Conservation (phyloP, 2,888 invertebrate genomes). For the Danaus chrysippus region DNA sequence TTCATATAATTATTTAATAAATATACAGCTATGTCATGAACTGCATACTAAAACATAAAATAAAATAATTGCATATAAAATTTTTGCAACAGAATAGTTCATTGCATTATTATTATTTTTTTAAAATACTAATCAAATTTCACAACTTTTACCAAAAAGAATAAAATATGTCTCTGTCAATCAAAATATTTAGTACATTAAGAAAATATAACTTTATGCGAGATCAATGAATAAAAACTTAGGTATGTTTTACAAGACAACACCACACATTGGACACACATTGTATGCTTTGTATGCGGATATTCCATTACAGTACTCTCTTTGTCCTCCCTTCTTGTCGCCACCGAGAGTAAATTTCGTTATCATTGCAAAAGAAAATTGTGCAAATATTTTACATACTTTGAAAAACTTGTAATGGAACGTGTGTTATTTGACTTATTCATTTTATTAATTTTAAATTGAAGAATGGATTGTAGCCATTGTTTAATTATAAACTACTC, state of each 20-base stretch:
- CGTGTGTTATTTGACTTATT: neutral
- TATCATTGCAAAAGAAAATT: slow-evolving; percentile 16
- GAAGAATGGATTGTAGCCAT: neutral
- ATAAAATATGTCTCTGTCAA: too few species aligned
- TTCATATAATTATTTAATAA: too few species aligned
- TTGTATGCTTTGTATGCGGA: slow-evolving; percentile 20
- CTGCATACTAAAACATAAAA: too few species aligned
- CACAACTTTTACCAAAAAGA: too few species aligned
- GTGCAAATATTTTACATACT: slow-evolving; percentile 13
- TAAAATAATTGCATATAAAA: too few species aligned
- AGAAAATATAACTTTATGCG: neutral
- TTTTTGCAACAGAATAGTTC: too few species aligned
- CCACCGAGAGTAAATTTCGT: slow-evolving; percentile 19
- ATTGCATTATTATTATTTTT: too few species aligned
- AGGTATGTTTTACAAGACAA: neutral
- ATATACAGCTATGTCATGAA: too few species aligned
- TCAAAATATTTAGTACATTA: neutral
- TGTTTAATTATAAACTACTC: too few species aligned
- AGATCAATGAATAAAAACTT: neutral
- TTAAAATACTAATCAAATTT: too few species aligned
- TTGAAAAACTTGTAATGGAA: slow-evolving; percentile 11
- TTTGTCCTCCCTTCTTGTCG: slow-evolving; percentile 8
- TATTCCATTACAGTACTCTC: slow-evolving; percentile 22
- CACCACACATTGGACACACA: neutral
- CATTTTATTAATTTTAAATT: neutral